Evolutionary conservation across 2,888 invertebrate species (phyloP), one percentile per base, ranked within the genome.

Genomic region (Ariolimax columbianus): DNA sequence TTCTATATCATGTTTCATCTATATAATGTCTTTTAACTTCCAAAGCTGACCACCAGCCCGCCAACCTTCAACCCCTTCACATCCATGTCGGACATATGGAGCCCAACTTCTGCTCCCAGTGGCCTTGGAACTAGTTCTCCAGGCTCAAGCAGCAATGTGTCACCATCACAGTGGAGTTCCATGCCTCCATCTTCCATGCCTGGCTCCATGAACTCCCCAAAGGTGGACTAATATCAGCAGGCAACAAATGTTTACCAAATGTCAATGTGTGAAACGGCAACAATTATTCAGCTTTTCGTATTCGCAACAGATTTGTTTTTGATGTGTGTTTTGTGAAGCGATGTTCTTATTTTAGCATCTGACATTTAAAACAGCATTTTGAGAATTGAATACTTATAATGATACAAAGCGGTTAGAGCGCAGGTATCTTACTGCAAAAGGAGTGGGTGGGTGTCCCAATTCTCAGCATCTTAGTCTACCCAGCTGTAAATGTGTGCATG

Each of bases 1-100:
- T n/a, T n/a, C n/a, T n/a, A n/a, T n/a, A 47, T 82, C 36, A 40
- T 51, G 0, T 70, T 33, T 51, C 19, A 38, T 47, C 59, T n/a
- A 63, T 55, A n/a, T n/a, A n/a, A n/a, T n/a, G 19, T 40, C 40
- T 73, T 55, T 9, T 77, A 66, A 4, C 17, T 66, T 36, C 51
- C 38, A 70, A n/a, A 51, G 63, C 68, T 77, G 78, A 43, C 68
- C 26, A 66, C 88, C 55, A 78, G 84, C 23, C 87, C 89, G 47
- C 89, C 89, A 36, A 87, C 89, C 0, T 92, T 91, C 88, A 90
- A 90, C 86, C 92, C 92, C 0, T 91, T 92, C 89, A 90, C 89
- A 3, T 86, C 88, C 19, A 87, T 89, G 86, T 90, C 91, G 0
- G 89, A 91, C 85, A 92, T 92, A 86, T 92, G 92, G 92, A 90